These are phyloP conservation scores for Hyperoplus lanceolatus DNA, from an alignment of 2,797 vertebrate species.

Conservation along the genomic window DNA sequence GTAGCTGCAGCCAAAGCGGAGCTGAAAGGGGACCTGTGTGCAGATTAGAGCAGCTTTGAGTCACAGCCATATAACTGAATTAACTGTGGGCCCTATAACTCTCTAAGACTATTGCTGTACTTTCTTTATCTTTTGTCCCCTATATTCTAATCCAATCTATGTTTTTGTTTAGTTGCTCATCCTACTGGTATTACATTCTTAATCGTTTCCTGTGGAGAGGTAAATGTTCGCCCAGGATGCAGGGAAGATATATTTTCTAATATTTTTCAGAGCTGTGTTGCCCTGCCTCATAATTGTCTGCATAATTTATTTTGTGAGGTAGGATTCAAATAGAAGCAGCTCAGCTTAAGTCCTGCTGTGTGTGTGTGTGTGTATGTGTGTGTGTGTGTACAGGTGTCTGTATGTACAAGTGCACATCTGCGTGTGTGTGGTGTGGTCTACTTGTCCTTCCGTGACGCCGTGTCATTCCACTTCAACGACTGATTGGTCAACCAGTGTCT, in stretches of 20 bases:
- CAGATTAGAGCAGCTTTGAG: constrained; percentile 25
- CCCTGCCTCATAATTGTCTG: constrained; percentile 28
- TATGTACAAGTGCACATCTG: constrained; percentile 27
- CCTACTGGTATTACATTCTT: constrained; percentile 7
- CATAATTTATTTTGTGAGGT: constrained; percentile 39
- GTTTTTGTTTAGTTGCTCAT: constrained; percentile 10
- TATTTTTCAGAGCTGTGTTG: constrained; percentile 4
- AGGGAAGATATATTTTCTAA: background rate
- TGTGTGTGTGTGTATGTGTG: constrained; percentile 19
- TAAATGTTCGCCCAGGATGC: constrained; percentile 9
- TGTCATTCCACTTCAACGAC: constrained; percentile 63
- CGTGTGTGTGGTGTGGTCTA: constrained; percentile 26
- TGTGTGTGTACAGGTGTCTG: background rate
- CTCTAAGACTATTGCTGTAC: constrained; percentile 1
- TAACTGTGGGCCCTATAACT: too few relatives aligned
- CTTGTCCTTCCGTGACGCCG: constrained; percentile 52
- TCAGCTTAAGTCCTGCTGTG: constrained; percentile 8
- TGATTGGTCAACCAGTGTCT: constrained; percentile 61
- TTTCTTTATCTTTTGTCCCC: background rate
- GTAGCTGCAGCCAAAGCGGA: constrained; percentile 36
- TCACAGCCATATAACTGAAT: constrained; percentile 10
- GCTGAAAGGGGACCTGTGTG: background rate
- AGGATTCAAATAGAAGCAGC: constrained; percentile 24
- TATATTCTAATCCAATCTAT: background rate
- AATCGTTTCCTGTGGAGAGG: constrained; percentile 19